Evolutionary conservation across 2,797 vertebrate species (phyloP), one percentile per base, ranked within the genome.

Genomic region (Craterocephalus amniculus): DNA sequence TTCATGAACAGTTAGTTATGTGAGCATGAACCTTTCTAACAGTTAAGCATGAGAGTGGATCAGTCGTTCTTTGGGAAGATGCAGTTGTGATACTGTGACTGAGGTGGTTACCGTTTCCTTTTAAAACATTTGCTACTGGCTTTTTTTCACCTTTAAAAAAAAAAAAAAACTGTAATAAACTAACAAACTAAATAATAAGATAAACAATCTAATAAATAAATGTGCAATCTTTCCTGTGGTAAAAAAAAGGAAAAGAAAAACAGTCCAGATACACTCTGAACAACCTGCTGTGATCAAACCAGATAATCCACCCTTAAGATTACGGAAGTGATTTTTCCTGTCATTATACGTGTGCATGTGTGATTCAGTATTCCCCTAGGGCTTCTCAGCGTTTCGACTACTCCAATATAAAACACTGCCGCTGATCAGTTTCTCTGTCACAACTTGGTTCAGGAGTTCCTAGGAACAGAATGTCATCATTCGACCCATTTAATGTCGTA

Each of bases 281-380:
- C 40, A 56, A 64, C 62, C n/a, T 2, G 22, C 55, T 66, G 59
- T 64, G 35, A 82, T 24, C 31, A 61, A 68, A 70, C 61, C 36
- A 58, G 31, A 64, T 2, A 20, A 32, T 45, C 63, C 49, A 12
- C 26, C 22, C 34, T 35, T 45, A 65, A 65, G 9, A 35, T 31
- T 57, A 52, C 22, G 8, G 14, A 73, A 29, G 26, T 32, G 2
- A 31, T 67, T 72, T 59, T 61, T 72, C n/a, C 36, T 55, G 7
- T 12, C 27, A 26, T 38, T 48, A 58, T 27, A 63, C 67, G 38
- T 76, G 31, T 7, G 20, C 14, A 45, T 58, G n/a, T n/a, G n/a
- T 52, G 70, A 65, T 34, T 27, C 38, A 65, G 27, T 18, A 59
- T 40, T 27, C 10, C 11, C 20, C 12, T 26, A 31, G n/a, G 22